These are phyloP conservation scores for Drosophila truncata DNA, from an alignment of 1,140 invertebrate genomes.

Conservation along the genomic window DNA sequence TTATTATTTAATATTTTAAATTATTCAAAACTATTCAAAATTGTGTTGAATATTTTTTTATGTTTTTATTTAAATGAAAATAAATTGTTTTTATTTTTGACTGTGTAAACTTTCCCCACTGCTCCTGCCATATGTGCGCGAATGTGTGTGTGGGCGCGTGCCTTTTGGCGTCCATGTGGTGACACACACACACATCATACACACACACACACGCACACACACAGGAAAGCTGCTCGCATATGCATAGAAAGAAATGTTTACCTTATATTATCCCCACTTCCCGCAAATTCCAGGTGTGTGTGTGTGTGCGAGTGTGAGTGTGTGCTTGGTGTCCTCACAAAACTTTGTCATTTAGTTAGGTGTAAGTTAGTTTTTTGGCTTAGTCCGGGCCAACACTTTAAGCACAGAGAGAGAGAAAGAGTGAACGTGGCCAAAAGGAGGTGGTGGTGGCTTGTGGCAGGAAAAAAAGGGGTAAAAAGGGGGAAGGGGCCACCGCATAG, in stretches of 20 bases:
- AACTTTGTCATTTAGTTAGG: slow-evolving; percentile 82
- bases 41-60: too few species aligned
- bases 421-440: slow-evolving; percentile 15
- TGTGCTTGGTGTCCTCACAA: slow-evolving; percentile 18
- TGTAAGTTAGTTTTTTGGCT: slow-evolving; percentile 81
- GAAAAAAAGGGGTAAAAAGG: not conserved
- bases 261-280: slow-evolving; percentile 36
- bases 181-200: not conserved
- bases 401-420: slow-evolving; percentile 38
- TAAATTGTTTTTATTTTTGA: not conserved
- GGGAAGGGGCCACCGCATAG: slow-evolving; percentile 14
- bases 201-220: not conserved
- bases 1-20: too few species aligned
- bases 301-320: not conserved
- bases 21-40: too few species aligned
- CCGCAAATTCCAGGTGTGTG: slow-evolving; percentile 7
- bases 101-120: not conserved
- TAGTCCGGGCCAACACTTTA: slow-evolving; percentile 74
- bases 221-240: slow-evolving; percentile 32
- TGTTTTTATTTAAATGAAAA: too few species aligned
- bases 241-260: slow-evolving; percentile 50
- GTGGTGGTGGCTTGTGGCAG: not conserved
- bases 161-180: slow-evolving; percentile 40
- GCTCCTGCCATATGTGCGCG: slow-evolving; percentile 1
- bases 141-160: slow-evolving; percentile 27